Base-by-base conservation (phyloP, 2,113 vertebrate genomes). In the Toxotes jaculatrix region DNA sequence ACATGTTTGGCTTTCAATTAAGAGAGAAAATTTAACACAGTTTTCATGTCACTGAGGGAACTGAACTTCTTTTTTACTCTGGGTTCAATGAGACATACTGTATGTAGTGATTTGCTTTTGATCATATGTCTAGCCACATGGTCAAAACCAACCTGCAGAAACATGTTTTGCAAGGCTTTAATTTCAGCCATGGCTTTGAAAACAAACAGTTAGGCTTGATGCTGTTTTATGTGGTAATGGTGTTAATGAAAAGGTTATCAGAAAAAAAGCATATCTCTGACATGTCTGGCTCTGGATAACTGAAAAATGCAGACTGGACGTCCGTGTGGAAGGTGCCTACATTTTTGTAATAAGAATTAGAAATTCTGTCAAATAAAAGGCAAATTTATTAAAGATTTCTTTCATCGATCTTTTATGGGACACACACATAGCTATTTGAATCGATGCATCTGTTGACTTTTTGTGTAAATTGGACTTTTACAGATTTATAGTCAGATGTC, bases 351-450 rank as follows among this genome's bases (percentile, higher is more conserved):
- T 67, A 40, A 83, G 55, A 77, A 77, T 71, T 64, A 72, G 40
- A 72, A 14, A 43, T 70, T 85, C 60, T 89, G 79, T 82, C 61
- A 82, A 93, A 89, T 93, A 90, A 93, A 93, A 79, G n/a, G 47
- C 31, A 78, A 38, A 73, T 89, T 88, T 91, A 64, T 78, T 74
- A 79, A 73, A 45, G 57, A 53, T 21, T 34, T 66, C 4, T 59
- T 21, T 67, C 70, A 62, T 75, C 13, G 11, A 1, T 75, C 11
- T 61, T 16, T 11, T 86, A 0, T 56, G 13, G 38, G 4, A 64
- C 19, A 27, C 10, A 42, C 27, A 27, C 56, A 32, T 61, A 23
- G 40, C 36, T n/a, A 5, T 49, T 27, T 14, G 3, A 17, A 42
- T 27, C 27, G 27, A 27, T 14, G 4, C 5, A 42, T 70, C 23